Evolutionary conservation across 1,140 invertebrate genomes (phyloP), one percentile per base, ranked within the genome.

Genomic region (Oppia nitens): DNA sequence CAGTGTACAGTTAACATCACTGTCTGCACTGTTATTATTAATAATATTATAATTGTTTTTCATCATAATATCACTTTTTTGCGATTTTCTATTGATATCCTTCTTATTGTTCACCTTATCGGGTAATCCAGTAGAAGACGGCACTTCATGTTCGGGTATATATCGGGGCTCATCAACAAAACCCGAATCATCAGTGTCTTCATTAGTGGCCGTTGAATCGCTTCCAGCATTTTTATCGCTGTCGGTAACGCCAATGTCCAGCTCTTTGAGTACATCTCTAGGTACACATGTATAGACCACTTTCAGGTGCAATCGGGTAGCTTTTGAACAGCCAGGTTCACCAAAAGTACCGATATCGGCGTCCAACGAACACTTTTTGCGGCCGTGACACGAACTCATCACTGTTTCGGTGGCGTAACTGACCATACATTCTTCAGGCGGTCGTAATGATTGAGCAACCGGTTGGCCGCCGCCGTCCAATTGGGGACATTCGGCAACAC

Each of bases 401-500:
- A 65, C 65, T 12, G 62, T 59, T 53, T 66, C 64, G 3, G 64
- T 62, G 1, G 62, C 62, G 21, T 63, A 60, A 47, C 59, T 63
- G 20, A 60, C 60, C 26, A 59, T 53, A 52, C 65, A 66, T n/a
- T 65, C 62, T 57, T 53, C 50, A 26, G 20, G 23, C 9, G 32
- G 24, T 21, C 11, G 21, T 45, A 40, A 21, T 51, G 49, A 25
- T 26, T 14, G 51, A 3, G 48, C 4, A 25, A 20, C 4, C 11
- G n/a, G n/a, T 20, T 50, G 48, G 20, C 48, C 20, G 4, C 9
- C 9, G 24, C 84, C 84, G 24, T 84, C 84, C 1, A 83, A 83
- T 68, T 90, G 84, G 2, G 87, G 85, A 72, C 89, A 94, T 66
- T 88, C 83, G 62, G 87, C 79, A 58, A 83, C 88, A 66, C 89